Evolutionary conservation across 2,113 vertebrate species (phyloP), one percentile per base, ranked within the genome.

Genomic region (Limnothrissa miodon): DNA sequence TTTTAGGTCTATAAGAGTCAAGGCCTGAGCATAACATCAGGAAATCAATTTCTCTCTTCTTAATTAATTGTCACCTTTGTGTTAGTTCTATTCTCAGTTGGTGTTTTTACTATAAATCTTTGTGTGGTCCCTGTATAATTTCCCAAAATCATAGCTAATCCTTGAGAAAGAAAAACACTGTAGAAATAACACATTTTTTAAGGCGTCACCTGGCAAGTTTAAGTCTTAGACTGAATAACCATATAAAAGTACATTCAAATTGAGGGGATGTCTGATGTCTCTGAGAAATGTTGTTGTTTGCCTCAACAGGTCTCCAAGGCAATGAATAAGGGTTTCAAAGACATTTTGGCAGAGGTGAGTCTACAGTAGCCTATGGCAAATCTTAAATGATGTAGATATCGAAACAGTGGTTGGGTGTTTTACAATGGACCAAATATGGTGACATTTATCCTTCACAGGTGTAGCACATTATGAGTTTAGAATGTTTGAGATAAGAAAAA

Each of bases 401-500:
- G 29, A 70, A 70, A 70, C 29, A 70, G 33, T 70, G 62, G 36
- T 29, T 36, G 36, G 62, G 62, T 33, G 29, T 70, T 70, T 70
- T 11, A 70, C 29, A 36, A 36, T 19, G 2, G 39, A 46, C 62
- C 23, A 82, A 45, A 82, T 46, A 19, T 17, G 53, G 36, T 19
- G 21, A 42, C 45, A 80, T 80, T 83, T 45, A 42, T 48, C 79
- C 46, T 80, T 81, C 21, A 81, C 23, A 62, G 39, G 6, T 48
- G 80, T 87, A 45, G 78, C 78, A 45, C 46, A 29, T 80, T 80
- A 46, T 80, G 21, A 45, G 46, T n/a, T 81, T 48, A 44, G 15
- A 39, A 53, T 78, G 10, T 62, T 45, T 74, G 9, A 70, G 86
- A 83, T 87, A 85, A 81, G 79, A 39, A 36, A 81, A 25, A 87